Base-by-base conservation (phyloP, 2,797 vertebrate species). In the Rachycentron canadum region DNA sequence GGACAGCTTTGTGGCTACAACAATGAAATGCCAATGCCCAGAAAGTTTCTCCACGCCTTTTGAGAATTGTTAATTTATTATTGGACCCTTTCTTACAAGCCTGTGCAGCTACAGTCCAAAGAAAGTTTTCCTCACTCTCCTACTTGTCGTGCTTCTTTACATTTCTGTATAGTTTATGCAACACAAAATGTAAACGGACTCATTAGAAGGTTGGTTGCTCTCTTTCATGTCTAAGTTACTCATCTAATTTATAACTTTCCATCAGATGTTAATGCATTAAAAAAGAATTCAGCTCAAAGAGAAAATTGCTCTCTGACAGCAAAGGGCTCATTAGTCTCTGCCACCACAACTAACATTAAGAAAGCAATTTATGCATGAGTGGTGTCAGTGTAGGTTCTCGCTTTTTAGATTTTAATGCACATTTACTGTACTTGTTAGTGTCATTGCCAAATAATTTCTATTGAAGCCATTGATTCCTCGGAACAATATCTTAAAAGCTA, bases 1-100 rank as follows among this genome's bases (percentile, higher is more conserved):
- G 80, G 73, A 90, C 82, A 82, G 90, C 89, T 94, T 92, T 94
- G 85, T 82, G 86, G 73, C 83, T 81, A 59, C 87, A 88, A 92
- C 91, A 92, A 92, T 91, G 83, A 93, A 83, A 88, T 76, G 55
- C 81, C 89, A 84, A 56, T 83, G 85, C 90, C 81, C 87, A 87
- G 82, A 94, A 93, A 91, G 83, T 90, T 92, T 89, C 75, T 79
- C 80, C 68, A 60, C 19, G 81, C 85, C 78, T 84, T 91, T 86
- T 82, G 78, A 83, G 87, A 91, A 78, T 83, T 65, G 86, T 78
- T 88, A 12, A 86, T 93, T 81, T 91, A 79, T 92, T 89, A 88
- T 91, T 86, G 91, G 83, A 86, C 82, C 87, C 82, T 88, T 88
- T 86, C 78, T 74, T 69, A 73, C 78, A 84, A 86, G 74, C 78